These are phyloP conservation scores for Philereme transversata DNA, from an alignment of 2,888 invertebrate genomes.

Conservation along the genomic window DNA sequence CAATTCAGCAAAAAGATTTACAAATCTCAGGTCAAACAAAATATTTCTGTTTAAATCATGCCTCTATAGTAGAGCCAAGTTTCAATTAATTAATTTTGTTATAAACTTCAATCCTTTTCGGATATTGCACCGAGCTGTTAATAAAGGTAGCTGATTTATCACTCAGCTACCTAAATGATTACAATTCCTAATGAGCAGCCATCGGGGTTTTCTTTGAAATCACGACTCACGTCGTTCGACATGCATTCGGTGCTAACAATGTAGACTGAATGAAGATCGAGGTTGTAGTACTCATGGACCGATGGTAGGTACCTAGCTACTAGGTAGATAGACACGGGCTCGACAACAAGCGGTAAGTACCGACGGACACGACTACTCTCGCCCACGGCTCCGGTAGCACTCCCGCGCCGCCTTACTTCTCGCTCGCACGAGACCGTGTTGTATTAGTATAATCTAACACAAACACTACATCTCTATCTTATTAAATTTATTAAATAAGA, in stretches of 20 bases:
- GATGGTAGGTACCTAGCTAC: no score
- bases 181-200: conserved; percentile 19
- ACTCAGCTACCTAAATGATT: conserved; percentile 17
- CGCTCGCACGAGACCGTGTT: no score
- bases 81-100: conserved; percentile 21
- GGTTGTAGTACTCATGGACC: no score
- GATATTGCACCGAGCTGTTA: conserved; percentile 24
- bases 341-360: no score
- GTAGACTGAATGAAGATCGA: conserved; percentile 37
- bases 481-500: no score
- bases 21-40: conserved; percentile 18
- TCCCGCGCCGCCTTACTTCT: no score
- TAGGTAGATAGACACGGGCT: no score
- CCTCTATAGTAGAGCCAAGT: conserved; percentile 13
- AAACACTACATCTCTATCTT: no score
- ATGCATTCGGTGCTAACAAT: conserved; percentile 23
- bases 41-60: no score
- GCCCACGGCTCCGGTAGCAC: no score
- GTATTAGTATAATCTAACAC: no score
- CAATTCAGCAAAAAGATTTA: conserved; percentile 23
- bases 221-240: conserved; percentile 23
- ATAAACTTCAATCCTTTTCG: conserved; percentile 9
- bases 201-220: conserved; percentile 26
- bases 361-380: no score
- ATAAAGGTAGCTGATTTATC: conserved; percentile 27